phyloP scores from a whole-genome alignment of 2,888 invertebrate genomes.

The Synergus laeviventris region DNA sequence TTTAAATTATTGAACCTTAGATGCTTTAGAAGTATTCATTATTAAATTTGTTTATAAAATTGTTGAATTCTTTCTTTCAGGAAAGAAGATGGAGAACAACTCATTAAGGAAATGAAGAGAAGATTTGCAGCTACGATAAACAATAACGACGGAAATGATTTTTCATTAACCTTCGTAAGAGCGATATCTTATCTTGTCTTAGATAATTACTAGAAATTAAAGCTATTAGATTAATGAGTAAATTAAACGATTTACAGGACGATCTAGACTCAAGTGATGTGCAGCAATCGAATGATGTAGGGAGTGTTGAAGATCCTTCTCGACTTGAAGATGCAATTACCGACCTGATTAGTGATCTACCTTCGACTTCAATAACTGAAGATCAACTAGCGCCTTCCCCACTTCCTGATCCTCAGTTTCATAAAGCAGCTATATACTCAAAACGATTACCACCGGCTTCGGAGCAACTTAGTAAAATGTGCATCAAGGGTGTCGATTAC shows the following conservation, averaged over 20 bases:
- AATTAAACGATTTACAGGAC: constrained; percentile 30
- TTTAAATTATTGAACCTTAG: neutral
- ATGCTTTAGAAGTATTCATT: constrained; percentile 5
- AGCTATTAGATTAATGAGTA: neutral
- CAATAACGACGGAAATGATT: constrained; percentile 49
- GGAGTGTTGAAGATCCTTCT: constrained; percentile 84
- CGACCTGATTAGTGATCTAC: constrained; percentile 80
- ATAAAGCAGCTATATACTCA: constrained; percentile 70
- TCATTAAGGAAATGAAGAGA: constrained; percentile 88
- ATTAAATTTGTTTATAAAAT: neutral
- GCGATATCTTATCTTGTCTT: neutral
- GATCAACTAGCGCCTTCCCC: constrained; percentile 60
- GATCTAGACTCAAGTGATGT: constrained; percentile 39
- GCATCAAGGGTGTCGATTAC: constrained; percentile 60
- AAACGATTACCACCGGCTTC: constrained; percentile 70
- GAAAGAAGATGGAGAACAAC: constrained; percentile 84
- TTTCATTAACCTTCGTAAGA: constrained; percentile 56
- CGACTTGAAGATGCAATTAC: constrained; percentile 85
- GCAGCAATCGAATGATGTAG: constrained; percentile 65
- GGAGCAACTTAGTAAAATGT: constrained; percentile 68
- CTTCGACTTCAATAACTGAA: constrained; percentile 74
- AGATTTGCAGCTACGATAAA: constrained; percentile 83
- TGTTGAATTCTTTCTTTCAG: constrained; percentile 67
- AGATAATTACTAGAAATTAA: neutral
- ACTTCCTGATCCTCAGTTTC: constrained; percentile 68